Percentiles rank a stretch among this genome's conserved stretches.
phyloP scores from a whole-genome alignment of 2,113 vertebrate genomes.

The Alouatta palliata region DNA sequence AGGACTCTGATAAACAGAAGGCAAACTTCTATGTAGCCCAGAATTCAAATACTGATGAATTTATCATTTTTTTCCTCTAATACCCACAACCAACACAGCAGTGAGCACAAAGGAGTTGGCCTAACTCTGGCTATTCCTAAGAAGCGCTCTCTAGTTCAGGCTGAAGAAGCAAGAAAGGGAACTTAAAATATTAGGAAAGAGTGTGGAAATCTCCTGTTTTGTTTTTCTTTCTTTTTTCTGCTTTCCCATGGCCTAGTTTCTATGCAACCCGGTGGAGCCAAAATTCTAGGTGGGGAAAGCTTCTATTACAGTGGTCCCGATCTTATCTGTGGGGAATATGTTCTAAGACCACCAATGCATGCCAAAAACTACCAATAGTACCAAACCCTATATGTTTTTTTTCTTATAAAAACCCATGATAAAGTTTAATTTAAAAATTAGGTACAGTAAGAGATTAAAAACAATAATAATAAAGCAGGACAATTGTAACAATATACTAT shows the following conservation, averaged over 20 bases:
- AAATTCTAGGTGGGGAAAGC: not conserved
- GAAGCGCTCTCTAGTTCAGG: not conserved
- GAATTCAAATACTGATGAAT: not conserved
- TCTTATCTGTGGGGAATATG: not conserved
- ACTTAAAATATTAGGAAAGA: not conserved
- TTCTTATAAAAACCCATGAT: not conserved
- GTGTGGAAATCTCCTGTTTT: not conserved
- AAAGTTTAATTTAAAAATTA: not conserved
- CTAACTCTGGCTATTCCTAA: too few relatives aligned
- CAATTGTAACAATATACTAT: not conserved
- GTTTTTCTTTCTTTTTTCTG: not conserved
- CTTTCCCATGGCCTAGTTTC: not conserved
- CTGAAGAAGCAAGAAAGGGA: not conserved
- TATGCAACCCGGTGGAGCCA: not conserved
- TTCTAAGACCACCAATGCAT: not conserved
- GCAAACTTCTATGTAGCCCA: not conserved
- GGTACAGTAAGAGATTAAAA: not conserved
- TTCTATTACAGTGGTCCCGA: not conserved
- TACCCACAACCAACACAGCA: not conserved
- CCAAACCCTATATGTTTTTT: not conserved
- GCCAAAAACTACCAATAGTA: not conserved
- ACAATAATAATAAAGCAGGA: not conserved
- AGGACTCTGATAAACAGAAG: not conserved
- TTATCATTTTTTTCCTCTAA: not conserved
- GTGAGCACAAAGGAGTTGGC: not conserved